Conservation (phyloP, 53 echinoderm and acorn worm species). For the Glandiceps talaboti region DNA sequence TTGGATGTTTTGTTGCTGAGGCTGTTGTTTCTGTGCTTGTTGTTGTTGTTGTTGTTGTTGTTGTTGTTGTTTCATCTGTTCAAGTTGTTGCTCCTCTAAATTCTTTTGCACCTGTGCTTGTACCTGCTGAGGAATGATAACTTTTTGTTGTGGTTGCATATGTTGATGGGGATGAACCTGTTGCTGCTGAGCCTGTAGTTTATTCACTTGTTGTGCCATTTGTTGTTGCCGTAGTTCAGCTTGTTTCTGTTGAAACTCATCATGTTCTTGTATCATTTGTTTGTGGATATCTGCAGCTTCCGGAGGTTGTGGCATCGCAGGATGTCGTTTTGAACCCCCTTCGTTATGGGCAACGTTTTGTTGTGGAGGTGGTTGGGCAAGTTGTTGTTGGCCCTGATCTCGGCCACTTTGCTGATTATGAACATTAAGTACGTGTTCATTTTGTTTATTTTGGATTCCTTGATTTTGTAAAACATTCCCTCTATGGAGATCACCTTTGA, state of each 20-base stretch:
- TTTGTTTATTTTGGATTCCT: neutral
- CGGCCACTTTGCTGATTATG: neutral
- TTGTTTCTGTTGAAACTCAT: neutral
- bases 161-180: neutral
- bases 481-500: neutral
- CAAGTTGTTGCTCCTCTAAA: neutral
- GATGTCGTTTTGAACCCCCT: neutral
- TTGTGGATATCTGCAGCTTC: neutral
- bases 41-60: slow-evolving; percentile 9
- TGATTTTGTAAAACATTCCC: neutral
- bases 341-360: neutral
- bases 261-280: neutral
- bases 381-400: neutral
- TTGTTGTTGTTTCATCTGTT: neutral
- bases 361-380: neutral
- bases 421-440: neutral
- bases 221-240: slow-evolving; percentile 9
- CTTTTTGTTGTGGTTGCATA: slow-evolving; percentile 6
- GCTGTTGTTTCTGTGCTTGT: neutral
- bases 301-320: neutral
- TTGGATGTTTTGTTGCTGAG: neutral
- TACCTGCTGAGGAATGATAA: neutral
- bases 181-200: neutral
- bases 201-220: neutral
- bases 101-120: neutral